phyloP scores from a whole-genome alignment of 2,113 vertebrate genomes.

The Rousettus leschenaultii region DNA sequence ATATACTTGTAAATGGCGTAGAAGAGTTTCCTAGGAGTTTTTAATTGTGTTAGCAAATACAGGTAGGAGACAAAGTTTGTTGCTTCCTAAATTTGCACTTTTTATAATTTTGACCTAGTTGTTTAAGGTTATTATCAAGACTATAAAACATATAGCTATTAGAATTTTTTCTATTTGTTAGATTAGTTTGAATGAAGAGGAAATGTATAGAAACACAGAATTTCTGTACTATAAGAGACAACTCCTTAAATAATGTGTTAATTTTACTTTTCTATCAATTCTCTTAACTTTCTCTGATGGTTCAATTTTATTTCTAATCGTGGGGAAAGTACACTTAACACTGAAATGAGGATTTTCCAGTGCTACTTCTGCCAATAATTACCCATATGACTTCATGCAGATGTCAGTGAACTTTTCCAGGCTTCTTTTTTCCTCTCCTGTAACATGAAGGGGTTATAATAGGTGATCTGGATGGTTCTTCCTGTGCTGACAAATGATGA shows the following conservation, averaged over 20 bases:
- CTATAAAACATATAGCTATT: not conserved
- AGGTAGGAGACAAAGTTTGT: not conserved
- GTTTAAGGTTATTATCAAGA: not conserved
- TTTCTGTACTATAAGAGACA: not conserved
- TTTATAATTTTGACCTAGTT: not conserved
- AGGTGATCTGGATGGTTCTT: not conserved
- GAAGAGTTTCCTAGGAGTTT: not conserved
- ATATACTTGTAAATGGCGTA: not conserved
- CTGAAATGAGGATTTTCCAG: not conserved
- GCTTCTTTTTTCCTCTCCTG: not conserved
- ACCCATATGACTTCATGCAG: not conserved
- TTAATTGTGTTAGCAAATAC: not conserved
- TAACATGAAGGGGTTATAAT: not conserved
- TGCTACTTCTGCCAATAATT: not conserved
- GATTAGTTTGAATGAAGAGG: not conserved
- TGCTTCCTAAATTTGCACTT: not conserved
- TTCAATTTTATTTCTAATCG: not conserved
- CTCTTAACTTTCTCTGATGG: not conserved
- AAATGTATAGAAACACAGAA: not conserved
- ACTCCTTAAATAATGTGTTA: not conserved
- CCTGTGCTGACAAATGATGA: not conserved
- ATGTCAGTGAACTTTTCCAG: not conserved
- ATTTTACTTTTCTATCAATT: not conserved
- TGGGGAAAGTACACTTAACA: not conserved
- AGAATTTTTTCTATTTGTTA: conserved; percentile 1